Conservation (phyloP, 2,797 vertebrate genomes). For the Ambastaia sidthimunki region DNA sequence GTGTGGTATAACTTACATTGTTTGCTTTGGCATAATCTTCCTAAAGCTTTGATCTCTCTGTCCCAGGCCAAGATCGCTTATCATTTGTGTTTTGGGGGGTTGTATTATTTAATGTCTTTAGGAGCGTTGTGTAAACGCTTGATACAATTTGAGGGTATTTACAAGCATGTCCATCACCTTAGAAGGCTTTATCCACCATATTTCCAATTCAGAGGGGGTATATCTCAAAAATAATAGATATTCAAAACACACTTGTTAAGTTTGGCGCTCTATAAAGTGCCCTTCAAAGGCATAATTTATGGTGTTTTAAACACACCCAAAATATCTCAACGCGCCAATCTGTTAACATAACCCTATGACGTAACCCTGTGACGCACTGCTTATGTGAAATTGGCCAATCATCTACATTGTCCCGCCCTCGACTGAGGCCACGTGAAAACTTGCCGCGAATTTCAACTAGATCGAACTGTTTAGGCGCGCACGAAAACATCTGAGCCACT, state of each 20-base stretch:
- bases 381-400: slow-evolving; percentile 14
- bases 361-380: neutral
- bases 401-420: too few relatives aligned
- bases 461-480: slow-evolving; percentile 26
- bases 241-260: too few relatives aligned
- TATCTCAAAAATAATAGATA: too few relatives aligned
- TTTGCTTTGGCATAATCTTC: neutral
- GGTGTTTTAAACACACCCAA: neutral
- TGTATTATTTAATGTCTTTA: slow-evolving; percentile 15
- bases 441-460: slow-evolving; percentile 44
- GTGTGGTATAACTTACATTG: neutral
- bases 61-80: neutral
- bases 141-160: neutral
- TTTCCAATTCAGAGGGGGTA: neutral
- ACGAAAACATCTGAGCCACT: neutral
- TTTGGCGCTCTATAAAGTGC: neutral
- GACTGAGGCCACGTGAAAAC: neutral
- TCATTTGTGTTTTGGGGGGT: neutral
- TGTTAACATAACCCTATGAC: neutral
- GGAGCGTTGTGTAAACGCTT: neutral
- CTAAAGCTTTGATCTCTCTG: neutral
- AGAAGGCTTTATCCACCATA: neutral
- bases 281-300: neutral
- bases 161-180: neutral
- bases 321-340: neutral